Base-by-base conservation (phyloP, 2,113 vertebrate genomes). In the Phycodurus eques region DNA sequence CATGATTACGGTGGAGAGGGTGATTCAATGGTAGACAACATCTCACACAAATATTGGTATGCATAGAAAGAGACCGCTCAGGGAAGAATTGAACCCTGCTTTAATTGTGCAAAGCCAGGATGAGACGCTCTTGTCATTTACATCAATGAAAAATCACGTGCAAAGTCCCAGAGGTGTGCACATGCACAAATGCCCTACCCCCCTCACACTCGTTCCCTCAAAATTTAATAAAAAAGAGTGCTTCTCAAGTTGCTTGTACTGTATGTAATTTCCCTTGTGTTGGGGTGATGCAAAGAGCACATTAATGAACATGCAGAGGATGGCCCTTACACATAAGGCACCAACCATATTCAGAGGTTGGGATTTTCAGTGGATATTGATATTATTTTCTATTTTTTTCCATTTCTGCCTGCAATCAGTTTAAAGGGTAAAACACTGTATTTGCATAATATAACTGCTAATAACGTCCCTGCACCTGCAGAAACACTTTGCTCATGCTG, bases 91-190 rank as follows among this genome's bases (percentile, higher is more conserved):
- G 49, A 79, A 79, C 82, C 78, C 71, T 67, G 76, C 76, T 83
- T 76, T 87, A 87, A 91, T 88, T 88, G 86, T 81, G 68, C 60
- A 75, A 83, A 88, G 72, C 64, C 81, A 85, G 85, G 61, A 33
- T 61, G 80, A 78, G 74, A 76, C 62, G 76, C 74, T 51, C 59
- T 64, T 44, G 79, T 80, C 71, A 88, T 87, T 90, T 82, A 85
- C 54, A 17, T 71, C 67, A 72, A 74, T 69, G 67, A 60, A 84
- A 85, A 90, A 87, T 78, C 78, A 72, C 1, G 54, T 67, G 76
- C 73, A 61, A 13, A 53, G 6, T 53, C 17, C 17, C 49, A 19
- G 15, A 53, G 49, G 49, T 53, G 6, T 20, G 35, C 35, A 6
- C 12, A 14, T 14, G 46, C 12, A 3, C 35, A 39, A 3, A 39